Conservation (phyloP, 2,888 invertebrate genomes). For the Campoplex nolae region DNA sequence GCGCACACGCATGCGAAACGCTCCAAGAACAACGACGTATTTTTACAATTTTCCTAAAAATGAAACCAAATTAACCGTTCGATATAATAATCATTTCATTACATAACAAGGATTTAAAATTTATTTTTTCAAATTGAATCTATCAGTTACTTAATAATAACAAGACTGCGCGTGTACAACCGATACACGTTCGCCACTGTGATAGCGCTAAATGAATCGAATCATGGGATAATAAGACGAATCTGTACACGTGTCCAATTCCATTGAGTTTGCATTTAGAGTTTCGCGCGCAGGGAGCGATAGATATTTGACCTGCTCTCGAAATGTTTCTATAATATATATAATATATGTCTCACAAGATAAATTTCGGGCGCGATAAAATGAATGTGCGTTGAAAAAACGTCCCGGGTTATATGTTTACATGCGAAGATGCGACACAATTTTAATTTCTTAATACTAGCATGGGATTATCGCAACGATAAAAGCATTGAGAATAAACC, state of each 20-base stretch:
- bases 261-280: conserved; percentile 4
- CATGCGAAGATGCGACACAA: not conserved
- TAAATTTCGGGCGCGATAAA: not conserved
- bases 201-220: not conserved
- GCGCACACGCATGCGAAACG: not conserved
- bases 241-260: conserved; percentile 12
- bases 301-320: not conserved
- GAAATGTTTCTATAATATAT: not conserved
- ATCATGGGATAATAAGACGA: not conserved
- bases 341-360: not conserved
- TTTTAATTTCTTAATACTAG: not conserved
- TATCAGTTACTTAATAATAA: conserved; percentile 1
- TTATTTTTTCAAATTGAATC: not conserved
- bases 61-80: not conserved
- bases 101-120: conserved; percentile 6
- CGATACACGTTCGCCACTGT: not conserved
- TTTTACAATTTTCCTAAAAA: conserved; percentile 4
- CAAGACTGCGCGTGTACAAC: not conserved
- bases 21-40: not conserved
- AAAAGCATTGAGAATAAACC: not conserved
- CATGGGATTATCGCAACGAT: not conserved
- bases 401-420: not conserved
- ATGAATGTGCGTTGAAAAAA: conserved; percentile 14
- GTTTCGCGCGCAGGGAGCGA: not conserved
- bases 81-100: conserved; percentile 1